Conservation (phyloP, 2,113 vertebrate genomes). For the Barbus barbus region DNA sequence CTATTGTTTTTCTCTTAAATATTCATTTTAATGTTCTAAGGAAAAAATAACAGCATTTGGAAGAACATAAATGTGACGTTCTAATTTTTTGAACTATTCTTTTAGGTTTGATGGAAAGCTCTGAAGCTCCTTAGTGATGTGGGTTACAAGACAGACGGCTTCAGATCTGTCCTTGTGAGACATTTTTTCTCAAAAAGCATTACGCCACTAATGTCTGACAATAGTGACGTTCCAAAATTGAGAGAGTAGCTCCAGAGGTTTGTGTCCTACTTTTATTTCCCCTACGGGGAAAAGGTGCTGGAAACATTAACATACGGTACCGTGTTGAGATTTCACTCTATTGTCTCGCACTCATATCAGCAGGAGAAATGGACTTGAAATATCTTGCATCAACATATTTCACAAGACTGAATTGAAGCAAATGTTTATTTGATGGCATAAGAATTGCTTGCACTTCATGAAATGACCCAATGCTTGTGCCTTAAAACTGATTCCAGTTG, state of each 20-base stretch:
- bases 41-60: neutral
- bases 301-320: neutral
- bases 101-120: neutral
- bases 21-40: neutral
- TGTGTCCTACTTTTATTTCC: constrained; percentile 20
- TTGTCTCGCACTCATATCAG: neutral
- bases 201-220: neutral
- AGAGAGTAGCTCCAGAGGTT: constrained; percentile 13
- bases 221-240: neutral
- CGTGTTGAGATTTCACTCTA: neutral
- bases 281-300: constrained; percentile 10
- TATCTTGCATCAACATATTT: constrained; percentile 9
- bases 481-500: constrained; percentile 15
- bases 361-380: constrained; percentile 10
- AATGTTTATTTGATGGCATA: constrained; percentile 1
- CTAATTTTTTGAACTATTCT: neutral
- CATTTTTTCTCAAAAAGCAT: neutral
- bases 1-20: neutral
- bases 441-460: constrained; percentile 24
- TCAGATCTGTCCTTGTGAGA: neutral
- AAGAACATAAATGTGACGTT: neutral
- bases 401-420: neutral
- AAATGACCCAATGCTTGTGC: constrained; percentile 25
- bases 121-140: no score
- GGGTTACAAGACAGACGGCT: neutral